Conservation (phyloP, 2,888 invertebrate species). For the Leptopterna dolabrata region DNA sequence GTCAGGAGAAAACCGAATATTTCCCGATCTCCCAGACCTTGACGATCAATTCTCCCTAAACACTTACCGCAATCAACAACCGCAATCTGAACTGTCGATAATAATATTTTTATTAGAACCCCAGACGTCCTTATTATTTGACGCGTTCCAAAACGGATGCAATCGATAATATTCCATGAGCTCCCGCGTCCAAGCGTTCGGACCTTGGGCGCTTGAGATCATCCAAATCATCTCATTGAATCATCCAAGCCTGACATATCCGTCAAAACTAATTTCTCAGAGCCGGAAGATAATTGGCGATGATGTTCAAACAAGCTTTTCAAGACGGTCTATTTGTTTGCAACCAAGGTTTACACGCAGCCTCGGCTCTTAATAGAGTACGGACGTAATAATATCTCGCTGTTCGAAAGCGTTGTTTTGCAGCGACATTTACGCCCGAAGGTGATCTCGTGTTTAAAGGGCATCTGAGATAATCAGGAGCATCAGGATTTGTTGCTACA, state of each 20-base stretch:
- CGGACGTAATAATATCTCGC: conserved; percentile 9
- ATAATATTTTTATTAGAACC: conserved; percentile 8
- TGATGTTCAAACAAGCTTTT: conserved; percentile 8
- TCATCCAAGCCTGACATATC: not conserved
- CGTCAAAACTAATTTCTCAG: conserved; percentile 16
- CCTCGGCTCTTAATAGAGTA: conserved; percentile 16
- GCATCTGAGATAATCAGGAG: conserved; percentile 15
- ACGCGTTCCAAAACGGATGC: not conserved
- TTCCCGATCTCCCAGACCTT: not conserved
- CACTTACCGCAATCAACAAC: not conserved
- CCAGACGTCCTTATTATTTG: conserved; percentile 22
- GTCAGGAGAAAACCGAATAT: not conserved
- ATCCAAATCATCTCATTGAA: conserved; percentile 9
- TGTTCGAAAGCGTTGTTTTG: not conserved
- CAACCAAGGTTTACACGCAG: conserved; percentile 18
- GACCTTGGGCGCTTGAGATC: not conserved
- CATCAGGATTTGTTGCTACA: not conserved
- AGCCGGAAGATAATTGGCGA: not conserved
- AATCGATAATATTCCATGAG: conserved; percentile 1
- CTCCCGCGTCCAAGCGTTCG: not conserved
- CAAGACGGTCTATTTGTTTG: conserved; percentile 12
- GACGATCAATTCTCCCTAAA: not conserved
- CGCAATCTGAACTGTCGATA: not conserved
- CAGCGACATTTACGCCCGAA: not conserved
- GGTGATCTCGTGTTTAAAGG: conserved; percentile 25